Evolutionary conservation across 2,888 invertebrate species (phyloP), one percentile per base, ranked within the genome.

Genomic region (Ophion ellenae): DNA sequence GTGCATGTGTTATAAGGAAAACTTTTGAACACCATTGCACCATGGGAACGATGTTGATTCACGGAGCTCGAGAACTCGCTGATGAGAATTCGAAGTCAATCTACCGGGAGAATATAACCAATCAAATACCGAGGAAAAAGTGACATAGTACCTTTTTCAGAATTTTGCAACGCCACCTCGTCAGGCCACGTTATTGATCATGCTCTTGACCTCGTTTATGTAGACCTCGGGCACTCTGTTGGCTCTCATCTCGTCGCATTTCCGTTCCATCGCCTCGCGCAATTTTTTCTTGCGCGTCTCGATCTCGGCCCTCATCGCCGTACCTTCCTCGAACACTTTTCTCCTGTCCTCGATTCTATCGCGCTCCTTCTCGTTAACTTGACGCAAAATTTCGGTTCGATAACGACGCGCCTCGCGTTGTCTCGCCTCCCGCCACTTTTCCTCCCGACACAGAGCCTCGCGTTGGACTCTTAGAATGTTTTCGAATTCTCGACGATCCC

Each of bases 311-410:
- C 96, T 94, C 79, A 96, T 94, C 0, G 96, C 96, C 36, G 96
- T 94, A 1, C 97, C 97, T 90, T 97, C 96, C 89, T 96, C 96
- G 91, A 96, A 96, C 74, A 95, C 95, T 91, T 95, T 95, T 91
- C 96, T 96, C 3, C 96, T 95, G 14, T 95, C 90, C 63, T 95
- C 95, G 24, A 96, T 96, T 94, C 96, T 95, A 86, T 96, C 95
- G 9, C 95, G 95, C 91, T 97, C 97, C 89, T 96, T 97, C 87
- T 96, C 96, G 90, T 96, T 96, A 71, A 97, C 94, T 93, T 97
- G 96, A 88, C 95, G 96, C 93, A 97, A 95, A 73, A 97, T 95
- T 89, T 95, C 96, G 83, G 95, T 95, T 1, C 96, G 95, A 88
- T 97, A 96, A 32, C 94, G 91, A 66, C 95, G 94, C 0, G 95